Percentiles rank a stretch among this genome's conserved stretches.
Evolutionary conservation across 2,113 vertebrate species (phyloP).

Genomic region (Cyanoderma ruficeps): DNA sequence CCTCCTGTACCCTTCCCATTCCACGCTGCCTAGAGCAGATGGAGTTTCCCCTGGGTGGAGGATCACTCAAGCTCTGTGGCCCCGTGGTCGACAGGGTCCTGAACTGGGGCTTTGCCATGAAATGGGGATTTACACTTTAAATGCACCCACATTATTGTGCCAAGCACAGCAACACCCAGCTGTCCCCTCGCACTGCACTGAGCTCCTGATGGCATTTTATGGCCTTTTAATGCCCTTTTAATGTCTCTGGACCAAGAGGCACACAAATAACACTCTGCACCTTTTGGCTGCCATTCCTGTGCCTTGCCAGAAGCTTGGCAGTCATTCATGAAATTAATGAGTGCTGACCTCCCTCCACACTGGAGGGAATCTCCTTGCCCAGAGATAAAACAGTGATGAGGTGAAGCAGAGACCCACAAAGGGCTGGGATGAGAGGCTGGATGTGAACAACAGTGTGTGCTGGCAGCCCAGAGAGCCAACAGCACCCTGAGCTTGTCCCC

Average conservation of each 20-base stretch:
- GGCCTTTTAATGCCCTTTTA: not conserved
- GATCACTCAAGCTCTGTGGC: not conserved
- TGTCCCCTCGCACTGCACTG: not conserved
- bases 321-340: not conserved
- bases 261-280: not conserved
- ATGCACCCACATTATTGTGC: not conserved
- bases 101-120: not conserved
- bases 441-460: not conserved
- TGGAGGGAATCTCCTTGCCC: not conserved
- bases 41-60: not conserved
- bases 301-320: not conserved
- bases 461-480: not conserved
- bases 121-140: not conserved
- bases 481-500: not conserved
- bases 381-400: not conserved
- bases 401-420: not conserved
- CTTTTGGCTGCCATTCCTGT: not conserved
- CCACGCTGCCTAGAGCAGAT: not conserved
- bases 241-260: not conserved
- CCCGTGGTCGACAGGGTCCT: fast-evolving
- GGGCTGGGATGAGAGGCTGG: not conserved
- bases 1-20: not conserved
- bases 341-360: not conserved
- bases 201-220: not conserved
- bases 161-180: not conserved